These are phyloP conservation scores for Ostrea denselamellosa DNA, from an alignment of 1,140 invertebrate genomes.

Conservation along the genomic window DNA sequence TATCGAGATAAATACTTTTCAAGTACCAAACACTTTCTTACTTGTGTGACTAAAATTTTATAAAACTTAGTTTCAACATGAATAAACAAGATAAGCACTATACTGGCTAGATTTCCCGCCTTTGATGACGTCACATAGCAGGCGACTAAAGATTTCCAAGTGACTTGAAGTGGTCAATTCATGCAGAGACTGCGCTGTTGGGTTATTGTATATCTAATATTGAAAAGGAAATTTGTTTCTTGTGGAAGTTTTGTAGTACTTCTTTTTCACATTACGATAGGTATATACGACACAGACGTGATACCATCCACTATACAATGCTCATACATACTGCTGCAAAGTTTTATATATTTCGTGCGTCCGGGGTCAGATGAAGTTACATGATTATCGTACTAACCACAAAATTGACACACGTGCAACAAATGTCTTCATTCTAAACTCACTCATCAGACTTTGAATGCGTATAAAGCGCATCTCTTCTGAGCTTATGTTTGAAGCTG, in stretches of 20 bases:
- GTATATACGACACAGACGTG: too few relatives aligned
- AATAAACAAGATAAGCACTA: slow-evolving; percentile 37
- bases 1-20: slow-evolving; percentile 38
- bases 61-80: slow-evolving; percentile 26
- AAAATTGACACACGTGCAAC: too few relatives aligned
- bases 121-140: background rate
- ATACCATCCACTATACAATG: too few relatives aligned
- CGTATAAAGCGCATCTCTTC: too few relatives aligned
- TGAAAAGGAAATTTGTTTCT: background rate
- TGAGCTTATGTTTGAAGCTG: too few relatives aligned
- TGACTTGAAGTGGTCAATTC: slow-evolving; percentile 9
- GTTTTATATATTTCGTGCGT: too few relatives aligned
- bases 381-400: too few relatives aligned
- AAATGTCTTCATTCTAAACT: too few relatives aligned
- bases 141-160: background rate
- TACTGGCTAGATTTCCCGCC: slow-evolving; percentile 15
- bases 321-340: too few relatives aligned
- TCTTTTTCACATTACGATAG: too few relatives aligned
- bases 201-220: background rate
- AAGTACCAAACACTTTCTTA: slow-evolving; percentile 38
- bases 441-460: too few relatives aligned
- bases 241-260: background rate
- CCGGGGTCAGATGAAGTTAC: too few relatives aligned
- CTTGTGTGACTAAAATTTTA: slow-evolving; percentile 34
- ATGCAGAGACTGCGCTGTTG: background rate